Conservation (phyloP, 2,797 vertebrate genomes). For the Pantherophis alleghaniensis region DNA sequence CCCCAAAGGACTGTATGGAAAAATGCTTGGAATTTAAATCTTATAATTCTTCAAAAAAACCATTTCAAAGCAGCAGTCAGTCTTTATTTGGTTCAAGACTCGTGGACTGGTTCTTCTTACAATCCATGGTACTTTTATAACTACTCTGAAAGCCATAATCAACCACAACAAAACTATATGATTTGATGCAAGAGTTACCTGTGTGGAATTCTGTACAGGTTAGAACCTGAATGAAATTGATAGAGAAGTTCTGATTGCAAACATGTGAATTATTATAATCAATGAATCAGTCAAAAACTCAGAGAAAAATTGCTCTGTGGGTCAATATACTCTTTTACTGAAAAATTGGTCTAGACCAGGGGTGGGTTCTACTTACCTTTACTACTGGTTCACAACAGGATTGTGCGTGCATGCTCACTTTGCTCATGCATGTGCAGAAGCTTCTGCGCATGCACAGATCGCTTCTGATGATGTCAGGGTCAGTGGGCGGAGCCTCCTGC, state of each 20-base stretch:
- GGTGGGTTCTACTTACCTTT: too few relatives aligned
- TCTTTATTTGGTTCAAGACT: not conserved
- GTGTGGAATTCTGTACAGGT: not conserved
- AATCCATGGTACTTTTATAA: not conserved
- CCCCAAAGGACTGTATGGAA: not conserved
- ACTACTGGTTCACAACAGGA: too few relatives aligned
- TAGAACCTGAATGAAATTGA: not conserved
- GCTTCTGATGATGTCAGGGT: too few relatives aligned
- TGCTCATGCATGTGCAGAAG: too few relatives aligned
- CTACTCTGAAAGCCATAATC: not conserved
- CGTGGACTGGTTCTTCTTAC: not conserved
- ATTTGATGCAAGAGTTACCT: not conserved
- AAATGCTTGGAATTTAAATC: not conserved
- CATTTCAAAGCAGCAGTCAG: not conserved
- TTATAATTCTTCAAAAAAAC: not conserved
- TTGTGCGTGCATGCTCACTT: fast-evolving
- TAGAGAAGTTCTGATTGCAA: not conserved
- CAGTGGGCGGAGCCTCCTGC: too few relatives aligned
- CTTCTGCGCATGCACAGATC: too few relatives aligned
- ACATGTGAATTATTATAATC: not conserved
- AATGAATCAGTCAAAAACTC: not conserved
- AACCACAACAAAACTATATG: not conserved
- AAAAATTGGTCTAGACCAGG: not conserved
- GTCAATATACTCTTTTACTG: not conserved
- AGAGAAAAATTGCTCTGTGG: not conserved